Evolutionary conservation across 2,113 vertebrate species (phyloP), one percentile per base, ranked within the genome.

Genomic region (Prietella phreatophila): DNA sequence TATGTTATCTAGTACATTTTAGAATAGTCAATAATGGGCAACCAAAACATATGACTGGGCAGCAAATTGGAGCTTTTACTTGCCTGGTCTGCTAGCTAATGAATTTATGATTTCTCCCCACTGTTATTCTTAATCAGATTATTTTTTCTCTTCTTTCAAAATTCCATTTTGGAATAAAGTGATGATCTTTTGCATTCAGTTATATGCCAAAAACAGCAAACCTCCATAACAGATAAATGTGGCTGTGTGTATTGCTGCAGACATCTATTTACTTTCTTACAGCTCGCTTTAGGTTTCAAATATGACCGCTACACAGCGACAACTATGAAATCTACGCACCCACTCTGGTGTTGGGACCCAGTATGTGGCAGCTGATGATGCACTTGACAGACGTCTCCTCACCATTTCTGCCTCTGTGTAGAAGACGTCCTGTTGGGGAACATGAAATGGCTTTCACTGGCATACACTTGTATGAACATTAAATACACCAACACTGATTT

Each of bases 261-360:
- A 47, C 22, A 20, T 81, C 1, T 20, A 33, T 58, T 22, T 33
- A 58, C 50, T 33, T 56, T 7, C 47, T 76, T 76, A 25, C 1
- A 39, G 73, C 42, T 50, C 15, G 75, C 25, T 30, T 76, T 30
- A 55, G 3, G 7, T 39, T 60, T 39, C 2, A 61, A 25, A 39
- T 61, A 61, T 82, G 80, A 61, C 15, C 1, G 2, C 15, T 61
- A 27, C 56, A 61, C 1, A 25, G 61, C 0, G 10, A 53, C 9
- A 13, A 14, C 19, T 17, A 53, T 36, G 0, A 82, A 82, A 42
- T 6, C 56, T 67, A 88, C 97, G 95, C 89, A 99, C 98, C 98
- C 98, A 99, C 36, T 99, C 98, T 83, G 97, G 93, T 17, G 97
- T 96, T 1, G 98, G 97, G 84, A 86, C 92, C 98, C 98, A 99